Conservation (phyloP, 2,797 vertebrate species). For the Sternarchorhynchus goeldii region DNA sequence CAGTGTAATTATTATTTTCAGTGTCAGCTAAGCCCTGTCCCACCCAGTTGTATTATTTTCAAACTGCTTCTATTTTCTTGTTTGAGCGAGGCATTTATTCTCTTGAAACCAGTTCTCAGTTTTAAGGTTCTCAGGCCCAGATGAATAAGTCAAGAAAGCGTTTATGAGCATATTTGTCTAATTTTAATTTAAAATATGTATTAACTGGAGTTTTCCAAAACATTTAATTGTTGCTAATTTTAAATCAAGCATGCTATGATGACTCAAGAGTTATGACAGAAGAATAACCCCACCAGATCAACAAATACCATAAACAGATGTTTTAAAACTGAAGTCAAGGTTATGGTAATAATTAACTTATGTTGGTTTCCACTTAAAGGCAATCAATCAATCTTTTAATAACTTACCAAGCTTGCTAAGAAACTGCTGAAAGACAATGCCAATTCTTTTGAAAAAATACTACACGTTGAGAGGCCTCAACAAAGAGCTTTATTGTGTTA, state of each 20-base stretch:
- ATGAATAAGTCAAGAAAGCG: slow-evolving; percentile 21
- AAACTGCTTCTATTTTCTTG: slow-evolving; percentile 44
- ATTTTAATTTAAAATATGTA: background rate
- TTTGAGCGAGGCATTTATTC: background rate
- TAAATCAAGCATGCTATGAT: background rate
- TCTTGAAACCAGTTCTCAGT: slow-evolving; percentile 29
- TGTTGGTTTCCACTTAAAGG: slow-evolving; percentile 34
- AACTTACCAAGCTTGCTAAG: slow-evolving; percentile 44
- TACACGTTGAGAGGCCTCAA: background rate
- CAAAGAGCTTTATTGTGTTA: slow-evolving; percentile 7
- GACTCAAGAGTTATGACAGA: background rate
- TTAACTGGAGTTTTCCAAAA: background rate
- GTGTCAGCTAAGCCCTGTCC: slow-evolving; percentile 52
- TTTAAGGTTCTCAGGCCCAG: slow-evolving; percentile 48
- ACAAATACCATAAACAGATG: background rate
- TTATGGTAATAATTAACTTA: slow-evolving; percentile 61
- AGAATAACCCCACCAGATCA: background rate
- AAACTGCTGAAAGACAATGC: slow-evolving; percentile 8
- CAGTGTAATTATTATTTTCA: slow-evolving; percentile 64
- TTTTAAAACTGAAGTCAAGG: slow-evolving; percentile 35
- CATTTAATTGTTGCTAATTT: background rate
- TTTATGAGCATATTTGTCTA: background rate
- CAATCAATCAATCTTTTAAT: slow-evolving; percentile 56
- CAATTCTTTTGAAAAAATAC: slow-evolving; percentile 1
- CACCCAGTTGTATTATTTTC: slow-evolving; percentile 51